Evolutionary conservation across 2,797 vertebrate genomes (phyloP).

Genomic region (Coranthus polyacanthus): DNA sequence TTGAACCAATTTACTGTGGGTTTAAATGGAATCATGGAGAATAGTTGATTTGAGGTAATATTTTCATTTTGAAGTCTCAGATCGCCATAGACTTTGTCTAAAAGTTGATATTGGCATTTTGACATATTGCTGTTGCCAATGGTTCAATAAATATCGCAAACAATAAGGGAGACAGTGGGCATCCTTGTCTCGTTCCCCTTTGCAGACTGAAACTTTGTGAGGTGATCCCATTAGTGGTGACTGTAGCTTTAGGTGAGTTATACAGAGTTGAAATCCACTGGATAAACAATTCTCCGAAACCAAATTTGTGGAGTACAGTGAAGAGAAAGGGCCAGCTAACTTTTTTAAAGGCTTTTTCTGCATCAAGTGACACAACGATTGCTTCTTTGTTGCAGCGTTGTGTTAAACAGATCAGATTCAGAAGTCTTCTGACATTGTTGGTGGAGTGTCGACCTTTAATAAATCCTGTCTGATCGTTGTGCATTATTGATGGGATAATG

Average conservation of each 20-base stretch:
- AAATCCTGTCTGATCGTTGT: constrained; percentile 23
- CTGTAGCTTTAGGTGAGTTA: not conserved
- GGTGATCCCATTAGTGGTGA: constrained; percentile 8
- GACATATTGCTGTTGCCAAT: not conserved
- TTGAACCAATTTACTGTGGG: no score
- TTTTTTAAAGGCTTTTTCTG: not conserved
- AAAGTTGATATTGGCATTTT: not conserved
- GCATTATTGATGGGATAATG: constrained; percentile 7
- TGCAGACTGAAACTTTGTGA: constrained; percentile 3
- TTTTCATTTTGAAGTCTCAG: no score
- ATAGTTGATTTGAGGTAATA: no score
- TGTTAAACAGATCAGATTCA: not conserved
- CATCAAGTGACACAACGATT: not conserved
- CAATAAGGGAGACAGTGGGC: constrained; percentile 12
- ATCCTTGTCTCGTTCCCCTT: not conserved
- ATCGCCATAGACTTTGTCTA: no score
- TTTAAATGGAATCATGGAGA: no score
- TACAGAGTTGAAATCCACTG: not conserved
- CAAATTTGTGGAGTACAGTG: not conserved
- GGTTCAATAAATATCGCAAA: not conserved
- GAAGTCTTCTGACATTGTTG: not conserved
- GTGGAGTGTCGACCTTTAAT: constrained; percentile 4
- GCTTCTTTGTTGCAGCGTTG: not conserved
- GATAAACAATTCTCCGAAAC: constrained; percentile 14
- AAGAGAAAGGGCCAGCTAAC: constrained; percentile 3